Base-by-base conservation (phyloP, 1,140 invertebrate species). In the Arion vulgaris region DNA sequence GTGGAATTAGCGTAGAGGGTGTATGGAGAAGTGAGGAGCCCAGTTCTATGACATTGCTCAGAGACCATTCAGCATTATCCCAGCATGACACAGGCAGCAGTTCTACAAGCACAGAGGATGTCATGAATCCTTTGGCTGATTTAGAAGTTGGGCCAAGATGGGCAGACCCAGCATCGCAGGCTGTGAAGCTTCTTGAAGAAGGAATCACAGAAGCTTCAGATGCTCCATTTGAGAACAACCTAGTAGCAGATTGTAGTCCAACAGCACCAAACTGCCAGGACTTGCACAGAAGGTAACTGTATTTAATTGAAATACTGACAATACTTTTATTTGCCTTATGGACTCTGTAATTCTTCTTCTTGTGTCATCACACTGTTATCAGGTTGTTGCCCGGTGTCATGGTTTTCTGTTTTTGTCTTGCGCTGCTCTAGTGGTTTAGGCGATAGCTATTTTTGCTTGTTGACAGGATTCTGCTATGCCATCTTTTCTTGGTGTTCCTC, bases 161-260 rank as follows among this genome's bases (percentile, higher is more conserved):
- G 91, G 90, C 89, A 9, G 91, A 91, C 81, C 89, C 89, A 41
- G 89, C 91, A 45, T 83, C 88, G 83, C 85, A 88, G 51, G 88
- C 92, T 71, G 86, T 92, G 38, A 92, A 92, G 71, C 93, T 89
- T 82, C 92, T 93, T 74, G 93, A 93, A 81, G 92, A 93, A 57
- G 92, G 92, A 45, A 79, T 82, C 9, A 41, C 80, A 36, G 86
- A 87, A 51, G 85, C 73, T 41, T 82, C 84, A 34, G 88, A 87
- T 36, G 39, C 85, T 9, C 82, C 86, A 17, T 86, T 86, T 68
- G 88, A 91, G 75, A 87, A 86, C 72, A 89, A 88, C 82, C 80
- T 86, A 45, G 86, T 91, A 34, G 87, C 87, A 34, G 90, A 91
- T 81, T 89, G 88, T 71, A 90, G 89, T 83, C 87, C 86, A 19